Base-by-base conservation (phyloP, 2,113 vertebrate species). In the Mormyrus iriodes region DNA sequence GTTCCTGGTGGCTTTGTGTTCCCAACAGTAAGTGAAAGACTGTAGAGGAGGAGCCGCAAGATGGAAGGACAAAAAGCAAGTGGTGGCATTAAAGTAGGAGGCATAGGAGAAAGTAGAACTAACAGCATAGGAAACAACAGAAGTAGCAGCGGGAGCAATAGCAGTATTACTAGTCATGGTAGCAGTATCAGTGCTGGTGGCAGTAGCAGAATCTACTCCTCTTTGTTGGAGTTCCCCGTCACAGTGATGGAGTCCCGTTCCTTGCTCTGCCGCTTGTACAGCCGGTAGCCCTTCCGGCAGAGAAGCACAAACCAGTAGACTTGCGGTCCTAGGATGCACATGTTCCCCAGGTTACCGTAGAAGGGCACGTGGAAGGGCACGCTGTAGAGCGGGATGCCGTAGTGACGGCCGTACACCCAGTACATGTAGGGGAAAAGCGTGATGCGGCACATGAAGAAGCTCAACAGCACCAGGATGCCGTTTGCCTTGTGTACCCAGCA, bases 381-480 rank as follows among this genome's bases (percentile, higher is more conserved):
- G 84, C 91, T 91, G 93, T 97, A 95, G 2, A 96, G 2, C 0
- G 96, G 96, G 73, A 99, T 94, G 42, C 96, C 95, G 89, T 95
- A 93, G 91, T 99, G 97, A 24, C 90, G 94, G 53, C 93, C 97
- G 0, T 99, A 99, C 90, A 95, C 94, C 93, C 95, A 96, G 94
- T 99, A 99, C 98, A 99, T 99, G 95, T 95, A 99, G 7, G 98
- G 98, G 94, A 99, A 99, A 69, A 99, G 96, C 19, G 97, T 95
- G 73, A 99, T 98, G 91, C 98, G 98, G 94, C 97, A 99, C 89
- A 94, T 46, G 90, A 99, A 96, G 95, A 99, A 99, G 90, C 97
- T 99, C 88, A 97, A 89, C 90, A 99, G 94, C 2, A 98, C 95
- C 94, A 98, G 91, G 90, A 96, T 92, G 4, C 98, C 98, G 0